These are phyloP conservation scores for Dryobota labecula DNA, from an alignment of 2,888 invertebrate species.

Conservation along the genomic window DNA sequence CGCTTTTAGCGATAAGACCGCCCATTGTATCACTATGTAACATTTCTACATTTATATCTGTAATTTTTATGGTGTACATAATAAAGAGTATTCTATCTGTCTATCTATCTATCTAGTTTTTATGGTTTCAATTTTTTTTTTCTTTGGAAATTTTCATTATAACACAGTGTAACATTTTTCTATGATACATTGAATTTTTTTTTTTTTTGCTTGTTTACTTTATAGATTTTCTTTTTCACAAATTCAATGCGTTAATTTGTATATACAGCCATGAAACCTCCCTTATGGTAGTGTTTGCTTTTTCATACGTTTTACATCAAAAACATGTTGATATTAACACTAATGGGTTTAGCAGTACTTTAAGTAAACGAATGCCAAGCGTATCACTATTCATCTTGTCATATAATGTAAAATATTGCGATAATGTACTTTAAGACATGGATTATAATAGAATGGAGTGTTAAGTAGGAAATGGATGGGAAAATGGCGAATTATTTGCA, in stretches of 20 bases:
- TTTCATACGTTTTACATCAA: constrained; percentile 45
- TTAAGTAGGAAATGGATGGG: background rate
- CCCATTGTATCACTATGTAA: no score
- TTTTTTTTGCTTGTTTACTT: background rate
- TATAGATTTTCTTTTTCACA: background rate
- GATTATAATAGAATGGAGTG: constrained; percentile 26
- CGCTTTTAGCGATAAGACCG: no score
- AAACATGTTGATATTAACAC: constrained; percentile 46
- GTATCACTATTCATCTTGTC: constrained; percentile 53
- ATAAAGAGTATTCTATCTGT: no score
- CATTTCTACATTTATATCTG: no score
- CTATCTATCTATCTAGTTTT: no score
- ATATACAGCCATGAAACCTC: constrained; percentile 24
- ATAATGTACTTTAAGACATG: constrained; percentile 13
- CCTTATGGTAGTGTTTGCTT: constrained; percentile 27
- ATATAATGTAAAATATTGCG: constrained; percentile 46
- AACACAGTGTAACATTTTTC: no score
- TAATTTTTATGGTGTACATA: no score
- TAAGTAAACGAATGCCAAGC: constrained; percentile 22
- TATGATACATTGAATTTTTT: no score
- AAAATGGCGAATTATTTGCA: background rate
- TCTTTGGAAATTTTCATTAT: no score
- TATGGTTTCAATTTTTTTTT: no score
- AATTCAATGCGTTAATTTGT: background rate
- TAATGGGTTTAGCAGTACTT: constrained; percentile 50